Evolutionary conservation across 2,113 vertebrate species (phyloP).

Genomic region (Scartelaos histophorus): DNA sequence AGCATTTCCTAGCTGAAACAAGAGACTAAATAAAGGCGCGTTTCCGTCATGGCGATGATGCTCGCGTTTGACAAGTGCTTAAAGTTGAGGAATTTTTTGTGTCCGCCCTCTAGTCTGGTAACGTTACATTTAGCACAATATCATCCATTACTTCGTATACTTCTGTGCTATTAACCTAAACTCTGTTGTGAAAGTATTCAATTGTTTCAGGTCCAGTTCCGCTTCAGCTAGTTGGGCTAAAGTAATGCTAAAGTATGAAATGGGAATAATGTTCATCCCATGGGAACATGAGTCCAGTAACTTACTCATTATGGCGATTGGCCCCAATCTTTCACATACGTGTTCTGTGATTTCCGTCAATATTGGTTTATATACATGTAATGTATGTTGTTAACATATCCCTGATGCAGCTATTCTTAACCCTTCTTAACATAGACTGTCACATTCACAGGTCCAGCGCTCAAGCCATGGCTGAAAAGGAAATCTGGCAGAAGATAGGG

Average conservation of each 20-base stretch:
- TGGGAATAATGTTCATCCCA: not conserved
- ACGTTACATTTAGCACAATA: no score
- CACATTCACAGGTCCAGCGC: slow-evolving; percentile 34
- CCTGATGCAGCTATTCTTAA: not conserved
- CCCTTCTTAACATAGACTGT: not conserved
- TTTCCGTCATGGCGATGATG: slow-evolving; percentile 6
- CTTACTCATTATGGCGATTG: no score
- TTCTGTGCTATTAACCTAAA: not conserved
- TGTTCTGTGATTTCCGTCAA: not conserved
- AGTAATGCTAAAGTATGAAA: not conserved
- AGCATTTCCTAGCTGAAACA: not conserved
- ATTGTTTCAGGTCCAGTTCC: not conserved
- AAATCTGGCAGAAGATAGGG: slow-evolving; percentile 76
- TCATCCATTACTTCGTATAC: not conserved
- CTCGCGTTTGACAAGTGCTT: not conserved
- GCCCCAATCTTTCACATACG: not conserved
- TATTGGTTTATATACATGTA: not conserved
- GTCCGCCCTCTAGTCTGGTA: not conserved
- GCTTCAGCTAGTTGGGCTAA: not conserved
- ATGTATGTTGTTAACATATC: not conserved
- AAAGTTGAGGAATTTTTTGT: not conserved
- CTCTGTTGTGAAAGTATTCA: not conserved
- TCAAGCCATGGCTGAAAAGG: slow-evolving; percentile 69
- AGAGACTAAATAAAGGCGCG: not conserved
- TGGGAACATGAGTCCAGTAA: not conserved